Percentiles rank a stretch among this genome's conserved stretches.
phyloP scores from a whole-genome alignment of 1,140 invertebrate species.

The Doryteuthis pealeii region DNA sequence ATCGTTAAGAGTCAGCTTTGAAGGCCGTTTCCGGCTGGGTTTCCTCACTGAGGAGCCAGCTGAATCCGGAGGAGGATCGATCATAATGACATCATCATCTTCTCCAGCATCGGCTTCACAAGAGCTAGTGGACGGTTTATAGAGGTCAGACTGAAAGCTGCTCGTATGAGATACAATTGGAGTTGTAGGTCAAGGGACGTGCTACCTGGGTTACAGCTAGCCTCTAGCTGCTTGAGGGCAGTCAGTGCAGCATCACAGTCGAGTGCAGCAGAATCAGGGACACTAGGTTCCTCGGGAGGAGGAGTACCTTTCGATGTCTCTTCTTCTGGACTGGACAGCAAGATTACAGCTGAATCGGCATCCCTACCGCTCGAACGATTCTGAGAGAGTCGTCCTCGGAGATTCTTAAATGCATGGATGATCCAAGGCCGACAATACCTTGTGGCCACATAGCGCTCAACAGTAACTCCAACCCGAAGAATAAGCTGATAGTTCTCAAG shows the following conservation, averaged over 20 bases:
- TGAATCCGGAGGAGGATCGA: neutral
- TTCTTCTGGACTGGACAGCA: neutral
- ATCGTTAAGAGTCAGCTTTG: neutral
- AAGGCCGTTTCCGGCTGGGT: neutral
- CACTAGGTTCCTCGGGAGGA: neutral
- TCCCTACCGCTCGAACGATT: neutral
- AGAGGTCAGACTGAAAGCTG: neutral
- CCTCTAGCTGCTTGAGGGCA: neutral
- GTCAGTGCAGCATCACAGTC: neutral
- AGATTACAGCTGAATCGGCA: neutral
- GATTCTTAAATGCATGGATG: constrained; percentile 41
- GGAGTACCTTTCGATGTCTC: neutral
- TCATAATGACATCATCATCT: constrained; percentile 5
- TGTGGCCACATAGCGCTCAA: constrained; percentile 36
- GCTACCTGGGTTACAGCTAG: neutral
- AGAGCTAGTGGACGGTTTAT: neutral
- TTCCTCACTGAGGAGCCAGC: neutral
- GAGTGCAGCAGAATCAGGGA: neutral
- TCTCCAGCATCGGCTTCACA: neutral
- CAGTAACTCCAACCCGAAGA: constrained; percentile 38
- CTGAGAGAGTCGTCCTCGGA: constrained; percentile 25
- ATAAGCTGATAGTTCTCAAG: constrained; percentile 16
- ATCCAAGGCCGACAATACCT: constrained; percentile 41
- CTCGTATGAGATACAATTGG: neutral
- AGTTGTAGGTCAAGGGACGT: neutral